Evolutionary conservation across 2,113 vertebrate species (phyloP).

Genomic region (Triplophysa rosa): DNA sequence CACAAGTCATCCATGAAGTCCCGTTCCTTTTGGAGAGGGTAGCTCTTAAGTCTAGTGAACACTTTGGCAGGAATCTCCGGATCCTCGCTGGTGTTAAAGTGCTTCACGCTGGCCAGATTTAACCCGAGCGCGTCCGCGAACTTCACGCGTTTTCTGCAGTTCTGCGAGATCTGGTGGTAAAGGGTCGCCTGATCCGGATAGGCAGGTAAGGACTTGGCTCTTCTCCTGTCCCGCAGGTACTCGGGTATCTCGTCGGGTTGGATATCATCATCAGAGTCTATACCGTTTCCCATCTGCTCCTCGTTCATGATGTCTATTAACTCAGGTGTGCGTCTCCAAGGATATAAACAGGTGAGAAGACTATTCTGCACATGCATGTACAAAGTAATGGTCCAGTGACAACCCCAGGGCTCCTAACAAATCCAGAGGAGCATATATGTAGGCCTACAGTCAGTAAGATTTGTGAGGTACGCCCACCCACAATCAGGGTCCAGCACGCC

Average conservation of each 20-base stretch:
- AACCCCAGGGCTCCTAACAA: background rate
- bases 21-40: slow-evolving; percentile 62
- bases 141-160: slow-evolving; percentile 83
- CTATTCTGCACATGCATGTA: background rate
- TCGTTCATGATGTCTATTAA: slow-evolving; percentile 27
- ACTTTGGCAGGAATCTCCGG: slow-evolving; percentile 81
- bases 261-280: slow-evolving; percentile 53
- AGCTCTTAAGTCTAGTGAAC: slow-evolving; percentile 74
- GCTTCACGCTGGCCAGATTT: slow-evolving; percentile 82
- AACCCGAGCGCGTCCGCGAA: slow-evolving; percentile 89
- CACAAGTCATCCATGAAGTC: slow-evolving; percentile 53
- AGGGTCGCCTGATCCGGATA: slow-evolving; percentile 59
- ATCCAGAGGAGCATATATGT: background rate
- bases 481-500: background rate
- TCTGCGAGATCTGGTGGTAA: slow-evolving; percentile 45
- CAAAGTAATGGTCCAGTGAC: background rate
- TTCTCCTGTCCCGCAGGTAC: slow-evolving; percentile 65
- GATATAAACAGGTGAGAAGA: background rate
- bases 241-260: slow-evolving; percentile 51
- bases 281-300: slow-evolving; percentile 58
- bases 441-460: background rate
- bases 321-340: background rate
- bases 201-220: slow-evolving; percentile 70
- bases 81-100: slow-evolving; percentile 83
- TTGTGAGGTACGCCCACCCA: background rate